These are phyloP conservation scores for Silvanus unidentatus DNA, from an alignment of 2,888 invertebrate genomes.

Conservation along the genomic window DNA sequence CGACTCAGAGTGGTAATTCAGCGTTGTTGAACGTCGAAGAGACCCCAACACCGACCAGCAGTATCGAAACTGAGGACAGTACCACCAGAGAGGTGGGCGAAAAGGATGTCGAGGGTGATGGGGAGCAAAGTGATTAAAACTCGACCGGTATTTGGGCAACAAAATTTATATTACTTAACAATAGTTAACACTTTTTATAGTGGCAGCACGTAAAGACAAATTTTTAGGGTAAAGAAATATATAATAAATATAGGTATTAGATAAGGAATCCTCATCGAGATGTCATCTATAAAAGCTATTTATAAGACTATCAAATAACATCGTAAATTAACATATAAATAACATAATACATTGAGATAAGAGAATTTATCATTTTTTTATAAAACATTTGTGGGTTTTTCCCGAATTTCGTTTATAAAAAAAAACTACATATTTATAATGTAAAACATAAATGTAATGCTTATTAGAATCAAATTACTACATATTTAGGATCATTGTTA, in stretches of 20 bases:
- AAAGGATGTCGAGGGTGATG: slow-evolving; percentile 53
- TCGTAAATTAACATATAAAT: slow-evolving; percentile 12
- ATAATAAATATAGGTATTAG: slow-evolving; percentile 10
- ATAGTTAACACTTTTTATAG: slow-evolving; percentile 20
- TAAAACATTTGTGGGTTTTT: background rate
- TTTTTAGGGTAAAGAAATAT: slow-evolving; percentile 24
- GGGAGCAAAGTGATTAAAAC: slow-evolving; percentile 53
- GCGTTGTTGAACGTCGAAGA: slow-evolving; percentile 43
- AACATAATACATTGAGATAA: slow-evolving; percentile 8
- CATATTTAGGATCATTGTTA: slow-evolving; percentile 47
- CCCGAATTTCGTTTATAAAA: background rate
- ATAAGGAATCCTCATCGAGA: slow-evolving; percentile 10
- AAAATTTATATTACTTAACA: too few relatives aligned
- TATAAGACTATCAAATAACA: slow-evolving; percentile 1
- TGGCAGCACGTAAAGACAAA: slow-evolving; percentile 41
- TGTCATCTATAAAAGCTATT: background rate
- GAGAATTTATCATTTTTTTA: slow-evolving; percentile 1
- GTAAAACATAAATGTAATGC: slow-evolving; percentile 33
- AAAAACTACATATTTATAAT: slow-evolving; percentile 8
- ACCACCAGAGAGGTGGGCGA: slow-evolving; percentile 51
- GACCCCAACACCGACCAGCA: slow-evolving; percentile 54
- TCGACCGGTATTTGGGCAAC: slow-evolving; percentile 23
- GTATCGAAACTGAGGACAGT: slow-evolving; percentile 55
- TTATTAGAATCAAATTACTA: slow-evolving; percentile 47
- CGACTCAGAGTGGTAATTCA: slow-evolving; percentile 24